phyloP scores from a whole-genome alignment of 2,113 vertebrate species.

The cattle (Bos taurus) region ARS-UCD2.0 NC_037331.1:14036001-14036500 shows the following conservation, averaged over 20 bases:
- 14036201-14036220: background rate
- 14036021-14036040: background rate
- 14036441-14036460: background rate
- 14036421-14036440: background rate
- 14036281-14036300: background rate
- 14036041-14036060: background rate
- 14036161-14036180: background rate
- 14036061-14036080: background rate
- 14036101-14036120: background rate
- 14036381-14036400: background rate
- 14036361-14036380: background rate
- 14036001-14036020: background rate
- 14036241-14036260: background rate
- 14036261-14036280: background rate
- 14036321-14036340: background rate
- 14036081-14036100: background rate
- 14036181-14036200: background rate
- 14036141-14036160: background rate
- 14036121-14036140: background rate
- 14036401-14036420: background rate
- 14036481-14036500: background rate
- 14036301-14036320: background rate
- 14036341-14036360: background rate
- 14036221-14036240: background rate
- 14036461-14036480: background rate